Base-by-base conservation (phyloP, 2,888 invertebrate genomes). In the Dorcus parallelipipedus region DNA sequence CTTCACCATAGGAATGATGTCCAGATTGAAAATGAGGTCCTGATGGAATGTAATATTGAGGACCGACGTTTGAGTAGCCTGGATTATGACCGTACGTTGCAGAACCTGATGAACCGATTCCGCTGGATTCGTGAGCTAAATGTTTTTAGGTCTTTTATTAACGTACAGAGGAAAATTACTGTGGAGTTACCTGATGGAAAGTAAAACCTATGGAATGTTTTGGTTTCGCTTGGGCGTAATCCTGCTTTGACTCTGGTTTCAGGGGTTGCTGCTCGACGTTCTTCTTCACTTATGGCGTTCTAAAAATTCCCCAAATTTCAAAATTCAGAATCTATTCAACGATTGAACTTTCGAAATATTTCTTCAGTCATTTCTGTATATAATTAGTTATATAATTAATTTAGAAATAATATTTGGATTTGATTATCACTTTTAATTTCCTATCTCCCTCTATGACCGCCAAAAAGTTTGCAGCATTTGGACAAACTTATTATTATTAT, bases 251-350 rank as follows among this genome's bases (percentile, higher is more conserved):
- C 20, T 3, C 20, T 17, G 20, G n/a, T 40, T 49, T 55, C 47
- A 23, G 49, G 33, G 20, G 58, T 59, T 9, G 67, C 68, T 4
- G 63, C 71, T 56, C 71, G 62, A 5, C 70, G 63, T 38, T 73
- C 71, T 43, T 72, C 70, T 56, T 72, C 69, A 7, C 59, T 60
- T 52, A 73, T 70, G 14, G 66, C 50, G 62, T 66, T 67, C 73
- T 73, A 53, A 3, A 60, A 62, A 14, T 9, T 10, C 14, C 10
- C 4, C 10, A 49, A 23, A 48, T 8, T 9, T 47, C 26, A 8
- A n/a, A 5, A 20, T 6, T 42, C n/a, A 33, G 9, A 49, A 26
- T 26, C 1, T 49, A 10, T 49, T n/a, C 10, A 9, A n/a, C 26
- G 1, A 9, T 26, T 9, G 14, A 47, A 17, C 1, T 5, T 23